Conservation (phyloP, 1,140 invertebrate species). For the Akabosia matsudoensis region DNA sequence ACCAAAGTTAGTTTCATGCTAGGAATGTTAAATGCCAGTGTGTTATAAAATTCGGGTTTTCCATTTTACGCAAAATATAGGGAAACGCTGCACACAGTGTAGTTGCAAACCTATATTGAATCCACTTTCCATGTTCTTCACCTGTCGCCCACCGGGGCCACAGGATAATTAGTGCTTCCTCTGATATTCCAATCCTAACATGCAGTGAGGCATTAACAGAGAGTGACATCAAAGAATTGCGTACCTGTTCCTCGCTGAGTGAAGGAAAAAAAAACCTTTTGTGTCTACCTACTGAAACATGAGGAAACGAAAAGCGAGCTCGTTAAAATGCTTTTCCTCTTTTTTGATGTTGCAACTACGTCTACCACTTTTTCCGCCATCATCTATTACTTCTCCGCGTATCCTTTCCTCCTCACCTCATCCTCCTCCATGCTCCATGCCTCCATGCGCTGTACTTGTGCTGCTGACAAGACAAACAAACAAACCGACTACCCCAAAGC, state of each 20-base stretch:
- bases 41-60: slow-evolving; percentile 12
- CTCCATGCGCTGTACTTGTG: neutral
- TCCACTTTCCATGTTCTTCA: slow-evolving; percentile 22
- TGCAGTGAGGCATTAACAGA: slow-evolving; percentile 20
- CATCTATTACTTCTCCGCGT: too few relatives aligned
- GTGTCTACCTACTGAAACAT: slow-evolving; percentile 9
- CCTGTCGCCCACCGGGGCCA: slow-evolving; percentile 20
- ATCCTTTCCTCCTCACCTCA: too few relatives aligned
- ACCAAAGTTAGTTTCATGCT: slow-evolving; percentile 5
- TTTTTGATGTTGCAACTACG: neutral
- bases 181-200: slow-evolving; percentile 21
- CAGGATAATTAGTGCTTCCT: slow-evolving; percentile 24
- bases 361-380: too few relatives aligned
- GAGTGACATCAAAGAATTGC: slow-evolving; percentile 23
- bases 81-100: too few relatives aligned
- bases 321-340: slow-evolving; percentile 22
- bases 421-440: too few relatives aligned
- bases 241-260: neutral
- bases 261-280: slow-evolving; percentile 11
- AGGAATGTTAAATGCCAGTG: slow-evolving; percentile 6
- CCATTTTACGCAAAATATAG: slow-evolving; percentile 12
- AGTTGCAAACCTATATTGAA: neutral
- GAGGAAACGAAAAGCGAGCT: neutral
- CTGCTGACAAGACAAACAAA: slow-evolving; percentile 22
- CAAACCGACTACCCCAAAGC: neutral